Conservation (phyloP, 2,797 vertebrate species). For the Perdix hodgsoniae region DNA sequence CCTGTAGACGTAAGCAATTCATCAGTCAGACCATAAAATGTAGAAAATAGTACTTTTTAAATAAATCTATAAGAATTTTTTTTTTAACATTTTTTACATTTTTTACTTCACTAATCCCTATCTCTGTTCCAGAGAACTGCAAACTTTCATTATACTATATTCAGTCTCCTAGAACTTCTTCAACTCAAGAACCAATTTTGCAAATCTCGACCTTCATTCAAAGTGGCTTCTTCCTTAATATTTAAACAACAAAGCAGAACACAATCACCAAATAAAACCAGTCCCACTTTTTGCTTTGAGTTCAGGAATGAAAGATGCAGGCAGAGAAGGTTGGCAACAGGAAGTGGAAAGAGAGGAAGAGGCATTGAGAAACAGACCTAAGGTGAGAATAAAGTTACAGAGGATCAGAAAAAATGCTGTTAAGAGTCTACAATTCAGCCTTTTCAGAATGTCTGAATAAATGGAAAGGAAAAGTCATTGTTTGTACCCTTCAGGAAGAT, state of each 20-base stretch:
- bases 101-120: neutral
- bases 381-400: neutral
- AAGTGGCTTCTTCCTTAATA: neutral
- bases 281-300: neutral
- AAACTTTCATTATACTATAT: neutral
- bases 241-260: neutral
- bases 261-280: neutral
- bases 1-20: neutral
- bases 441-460: neutral
- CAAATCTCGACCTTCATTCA: neutral
- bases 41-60: neutral
- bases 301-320: neutral
- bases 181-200: neutral
- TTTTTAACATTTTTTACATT: neutral
- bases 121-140: neutral
- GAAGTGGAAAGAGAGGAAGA: neutral
- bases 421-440: neutral
- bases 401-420: neutral
- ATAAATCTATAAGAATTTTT: neutral
- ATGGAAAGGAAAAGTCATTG: neutral
- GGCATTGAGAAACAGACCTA: neutral
- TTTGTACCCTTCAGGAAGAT: neutral
- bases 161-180: neutral
- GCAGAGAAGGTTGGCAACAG: neutral
- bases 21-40: neutral